Conservation (phyloP, 2,888 invertebrate genomes). For the Dicycla oo region DNA sequence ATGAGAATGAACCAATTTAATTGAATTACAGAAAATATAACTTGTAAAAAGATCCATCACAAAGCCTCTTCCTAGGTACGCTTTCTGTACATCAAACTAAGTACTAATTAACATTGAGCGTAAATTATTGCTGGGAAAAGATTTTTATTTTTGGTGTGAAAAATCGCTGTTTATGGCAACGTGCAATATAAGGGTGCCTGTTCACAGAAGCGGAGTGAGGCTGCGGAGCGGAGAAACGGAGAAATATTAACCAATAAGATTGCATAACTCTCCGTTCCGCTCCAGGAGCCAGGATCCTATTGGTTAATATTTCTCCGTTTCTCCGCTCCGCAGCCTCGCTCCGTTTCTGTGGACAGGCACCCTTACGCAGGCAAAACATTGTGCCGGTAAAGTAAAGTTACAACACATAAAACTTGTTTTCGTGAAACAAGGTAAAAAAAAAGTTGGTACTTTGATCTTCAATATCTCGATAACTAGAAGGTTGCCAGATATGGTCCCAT, state of each 20-base stretch:
- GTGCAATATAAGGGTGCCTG: too few relatives aligned
- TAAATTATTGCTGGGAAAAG: neutral
- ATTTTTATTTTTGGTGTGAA: neutral
- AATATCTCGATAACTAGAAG: neutral
- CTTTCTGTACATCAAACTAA: neutral
- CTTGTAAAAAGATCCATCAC: neutral
- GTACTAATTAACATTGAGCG: neutral
- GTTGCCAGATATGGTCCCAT: neutral
- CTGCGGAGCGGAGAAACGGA: too few relatives aligned
- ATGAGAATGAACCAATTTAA: neutral
- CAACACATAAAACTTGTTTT: neutral
- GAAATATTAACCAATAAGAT: too few relatives aligned
- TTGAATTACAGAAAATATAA: neutral
- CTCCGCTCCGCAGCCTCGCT: too few relatives aligned
- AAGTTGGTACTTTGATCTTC: too few relatives aligned
- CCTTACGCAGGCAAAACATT: neutral
- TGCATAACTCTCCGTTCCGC: too few relatives aligned
- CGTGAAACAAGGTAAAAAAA: too few relatives aligned
- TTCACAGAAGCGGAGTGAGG: too few relatives aligned
- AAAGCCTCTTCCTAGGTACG: too few relatives aligned
- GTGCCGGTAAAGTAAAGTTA: neutral
- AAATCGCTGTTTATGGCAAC: neutral
- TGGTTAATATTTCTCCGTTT: too few relatives aligned
- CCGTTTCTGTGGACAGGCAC: too few relatives aligned
- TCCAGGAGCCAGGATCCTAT: too few relatives aligned